Evolutionary conservation across 2,888 invertebrate genomes (phyloP).

Genomic region (Eupithecia centaureata): DNA sequence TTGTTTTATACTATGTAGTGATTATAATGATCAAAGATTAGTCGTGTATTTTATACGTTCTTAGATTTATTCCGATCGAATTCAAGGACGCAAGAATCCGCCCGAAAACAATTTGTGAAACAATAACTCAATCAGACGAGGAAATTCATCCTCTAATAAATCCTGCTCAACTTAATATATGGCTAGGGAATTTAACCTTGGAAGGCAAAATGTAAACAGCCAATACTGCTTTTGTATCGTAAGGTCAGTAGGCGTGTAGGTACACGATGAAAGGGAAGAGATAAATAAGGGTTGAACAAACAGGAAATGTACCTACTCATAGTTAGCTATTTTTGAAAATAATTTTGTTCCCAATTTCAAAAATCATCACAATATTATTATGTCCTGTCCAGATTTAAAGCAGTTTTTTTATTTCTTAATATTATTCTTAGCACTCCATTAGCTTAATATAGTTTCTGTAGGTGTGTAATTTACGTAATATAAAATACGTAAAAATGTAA

Average conservation of each 20-base stretch:
- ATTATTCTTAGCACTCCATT: too few species aligned
- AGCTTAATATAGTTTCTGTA: too few species aligned
- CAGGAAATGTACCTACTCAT: neutral
- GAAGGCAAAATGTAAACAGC: neutral
- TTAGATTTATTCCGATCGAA: neutral
- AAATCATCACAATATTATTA: too few species aligned
- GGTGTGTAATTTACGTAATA: too few species aligned
- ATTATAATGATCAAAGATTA: neutral
- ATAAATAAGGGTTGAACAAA: constrained; percentile 4
- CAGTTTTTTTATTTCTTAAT: too few species aligned
- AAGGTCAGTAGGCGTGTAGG: constrained; percentile 27
- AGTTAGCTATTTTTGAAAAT: too few species aligned
- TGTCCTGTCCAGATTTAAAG: too few species aligned
- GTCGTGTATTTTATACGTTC: neutral
- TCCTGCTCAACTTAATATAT: neutral
- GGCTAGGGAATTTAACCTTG: neutral
- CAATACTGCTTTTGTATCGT: constrained; percentile 17
- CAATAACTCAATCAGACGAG: neutral
- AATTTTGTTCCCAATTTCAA: too few species aligned
- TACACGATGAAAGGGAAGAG: constrained; percentile 9
- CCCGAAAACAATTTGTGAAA: neutral
- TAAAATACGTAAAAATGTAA: too few species aligned
- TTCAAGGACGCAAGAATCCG: neutral
- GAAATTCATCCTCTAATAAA: neutral
- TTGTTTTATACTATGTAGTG: too few species aligned